Conservation (phyloP, 2,888 invertebrate species). For the Crossocerus cetratus region DNA sequence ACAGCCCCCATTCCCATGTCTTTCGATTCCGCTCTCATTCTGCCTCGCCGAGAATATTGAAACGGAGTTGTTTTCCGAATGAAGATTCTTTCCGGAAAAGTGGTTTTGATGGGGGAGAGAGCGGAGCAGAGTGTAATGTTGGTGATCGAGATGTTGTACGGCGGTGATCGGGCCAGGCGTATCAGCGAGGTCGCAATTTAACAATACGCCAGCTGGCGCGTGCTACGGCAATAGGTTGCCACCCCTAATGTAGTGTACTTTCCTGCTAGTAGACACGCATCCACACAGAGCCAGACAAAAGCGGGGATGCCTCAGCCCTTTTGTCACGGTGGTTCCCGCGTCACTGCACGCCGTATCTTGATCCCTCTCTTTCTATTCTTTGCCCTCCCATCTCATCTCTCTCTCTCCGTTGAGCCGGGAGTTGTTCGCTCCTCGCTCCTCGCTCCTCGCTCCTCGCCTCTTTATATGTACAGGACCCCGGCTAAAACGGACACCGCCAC, state of each 20-base stretch:
- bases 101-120: no score
- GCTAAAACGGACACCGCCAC: slow-evolving; percentile 36
- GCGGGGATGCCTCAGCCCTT: slow-evolving; percentile 75
- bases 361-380: slow-evolving; percentile 1
- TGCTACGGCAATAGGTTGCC: slow-evolving; percentile 73
- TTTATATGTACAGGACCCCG: slow-evolving; percentile 43
- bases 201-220: slow-evolving; percentile 78
- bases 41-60: no score
- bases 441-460: slow-evolving; percentile 29
- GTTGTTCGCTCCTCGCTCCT: background rate
- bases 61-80: no score
- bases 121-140: background rate
- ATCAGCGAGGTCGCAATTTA: slow-evolving; percentile 75
- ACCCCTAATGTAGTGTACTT: slow-evolving; percentile 75
- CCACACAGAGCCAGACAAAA: slow-evolving; percentile 58
- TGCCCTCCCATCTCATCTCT: slow-evolving; percentile 42
- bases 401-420: slow-evolving; percentile 33
- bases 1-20: no score
- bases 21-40: no score
- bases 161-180: slow-evolving; percentile 68
- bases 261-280: slow-evolving; percentile 54
- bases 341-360: slow-evolving; percentile 74
- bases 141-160: slow-evolving; percentile 56
- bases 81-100: no score
- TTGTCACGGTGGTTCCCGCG: slow-evolving; percentile 76